Base-by-base conservation (phyloP, 92 coral and sea anemone genomes). In the Epizoanthus fatuus region DNA sequence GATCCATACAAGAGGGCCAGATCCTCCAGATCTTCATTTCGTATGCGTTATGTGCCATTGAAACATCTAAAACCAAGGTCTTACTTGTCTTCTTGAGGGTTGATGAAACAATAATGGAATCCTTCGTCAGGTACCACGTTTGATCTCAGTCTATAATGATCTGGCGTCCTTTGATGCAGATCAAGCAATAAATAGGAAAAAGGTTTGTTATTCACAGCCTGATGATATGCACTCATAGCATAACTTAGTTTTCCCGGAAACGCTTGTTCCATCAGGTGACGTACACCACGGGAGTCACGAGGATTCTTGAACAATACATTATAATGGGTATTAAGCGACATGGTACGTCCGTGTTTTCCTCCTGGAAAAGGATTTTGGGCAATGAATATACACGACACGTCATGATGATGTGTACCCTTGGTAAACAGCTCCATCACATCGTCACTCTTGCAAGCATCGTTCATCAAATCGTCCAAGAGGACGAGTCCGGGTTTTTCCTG, bases 381-480 rank as follows among this genome's bases (percentile, higher is more conserved):
- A 11, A 60, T 60, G 29, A 14, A 60, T 7, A n/a, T n/a, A 20
- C 66, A 60, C 8, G 66, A 60, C 8, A 60, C 66, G 5, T 60
- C 66, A 25, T 60, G 66, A 69, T 69, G 74, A 38, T 69, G 74
- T 1, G 74, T 39, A 4, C 74, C 74, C 42, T 69, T 69, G 5
- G 74, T 69, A 42, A 69, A 69, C 22, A 69, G 14, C 4, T 69
- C 53, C 7, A 39, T 16, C 5, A 44, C 57, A 45, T 70, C 7
- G n/a, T 70, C 75, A 56, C 57, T 70, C 10, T 72, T 8, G 17
- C 51, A 45, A 0, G 39, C 62, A 10, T 72, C 60, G 3, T 72
- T 72, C 77, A 72, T 72, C 3, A 49, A 22, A 72, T 72, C 77
- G 15, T 72, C 77, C 25, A 72, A 19, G 20, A 72, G 13, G 13